Evolutionary conservation across 2,797 vertebrate genomes (phyloP), one percentile per base, ranked within the genome.

Genomic region (Cercopithecus neglectus): DNA sequence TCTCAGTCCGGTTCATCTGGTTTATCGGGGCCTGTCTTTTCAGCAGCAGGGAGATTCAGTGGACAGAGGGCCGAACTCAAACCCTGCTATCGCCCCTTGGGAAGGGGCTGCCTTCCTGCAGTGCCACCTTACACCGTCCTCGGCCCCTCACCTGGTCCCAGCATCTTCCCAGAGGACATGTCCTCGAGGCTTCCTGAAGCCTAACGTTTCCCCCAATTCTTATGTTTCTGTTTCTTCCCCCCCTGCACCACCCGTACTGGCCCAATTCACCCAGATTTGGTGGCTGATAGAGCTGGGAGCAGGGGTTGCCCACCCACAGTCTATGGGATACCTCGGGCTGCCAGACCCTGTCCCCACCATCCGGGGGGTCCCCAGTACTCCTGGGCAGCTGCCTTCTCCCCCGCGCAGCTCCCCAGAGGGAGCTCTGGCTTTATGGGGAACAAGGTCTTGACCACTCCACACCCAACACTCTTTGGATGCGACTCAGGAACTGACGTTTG

Each of bases 21-120:
- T 24, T 57, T 12, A 11, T 64, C 44, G 57, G 61, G 55, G 57
- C 36, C 33, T 11, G 46, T 19, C 70, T 74, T 22, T 48, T 12
- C 55, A 5, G n/a, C 14, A 11, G 41, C 1, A 5, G 26, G 17
- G n/a, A 41, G 36, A 30, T 8, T 28, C 8, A 0, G 24, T 0
- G 16, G 5, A 17, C 41, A 13, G n/a, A 44, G 14, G 22, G 11
- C 16, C 0, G 14, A 0, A 36, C n/a, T 44, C 6, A 12, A 55
- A 24, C 74, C 74, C 19, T 3, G 59, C 17, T 1, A 7, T 59
- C 33, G 41, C 26, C 72, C 22, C 0, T 75, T 4, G 46, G 11
- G 57, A 44, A 59, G 48, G 21, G 82, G 46, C 41, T 19, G 33
- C 16, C 61, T 67, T 67, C 33, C 17, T 19, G 24, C 0, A 28